These are phyloP conservation scores for Lampris incognitus DNA, from an alignment of 2,113 vertebrate species.

Conservation along the genomic window DNA sequence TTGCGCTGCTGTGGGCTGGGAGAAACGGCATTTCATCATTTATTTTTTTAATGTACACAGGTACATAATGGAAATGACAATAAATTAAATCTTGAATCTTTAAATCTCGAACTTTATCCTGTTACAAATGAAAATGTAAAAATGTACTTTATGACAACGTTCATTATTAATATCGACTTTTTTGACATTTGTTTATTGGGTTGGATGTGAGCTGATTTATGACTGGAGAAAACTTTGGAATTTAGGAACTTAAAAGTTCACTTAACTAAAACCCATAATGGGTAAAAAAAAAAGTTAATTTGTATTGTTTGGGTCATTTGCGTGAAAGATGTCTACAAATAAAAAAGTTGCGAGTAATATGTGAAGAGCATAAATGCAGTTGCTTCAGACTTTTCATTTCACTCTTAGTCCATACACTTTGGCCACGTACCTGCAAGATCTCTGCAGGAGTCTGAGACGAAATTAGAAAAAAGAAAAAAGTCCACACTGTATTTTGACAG, in stretches of 20 bases:
- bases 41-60: neutral
- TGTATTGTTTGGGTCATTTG: too few species aligned
- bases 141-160: neutral
- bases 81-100: too few species aligned
- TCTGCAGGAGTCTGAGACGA: slow-evolving; percentile 9
- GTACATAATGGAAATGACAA: neutral
- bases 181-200: neutral
- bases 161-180: neutral
- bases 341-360: neutral
- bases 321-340: neutral
- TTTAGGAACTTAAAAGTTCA: too few species aligned
- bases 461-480: neutral
- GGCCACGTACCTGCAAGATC: neutral
- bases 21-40: too few species aligned
- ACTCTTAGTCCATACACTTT: neutral
- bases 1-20: too few species aligned
- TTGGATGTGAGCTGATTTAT: too few species aligned
- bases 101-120: too few species aligned
- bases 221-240: too few species aligned
- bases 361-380: neutral
- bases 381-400: neutral
- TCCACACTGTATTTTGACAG: slow-evolving; percentile 22
- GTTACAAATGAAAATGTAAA: too few species aligned
- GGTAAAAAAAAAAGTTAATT: too few species aligned
- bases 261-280: too few species aligned